These are phyloP conservation scores for Stegostoma tigrinum DNA, from an alignment of 2,113 vertebrate genomes.

Conservation along the genomic window DNA sequence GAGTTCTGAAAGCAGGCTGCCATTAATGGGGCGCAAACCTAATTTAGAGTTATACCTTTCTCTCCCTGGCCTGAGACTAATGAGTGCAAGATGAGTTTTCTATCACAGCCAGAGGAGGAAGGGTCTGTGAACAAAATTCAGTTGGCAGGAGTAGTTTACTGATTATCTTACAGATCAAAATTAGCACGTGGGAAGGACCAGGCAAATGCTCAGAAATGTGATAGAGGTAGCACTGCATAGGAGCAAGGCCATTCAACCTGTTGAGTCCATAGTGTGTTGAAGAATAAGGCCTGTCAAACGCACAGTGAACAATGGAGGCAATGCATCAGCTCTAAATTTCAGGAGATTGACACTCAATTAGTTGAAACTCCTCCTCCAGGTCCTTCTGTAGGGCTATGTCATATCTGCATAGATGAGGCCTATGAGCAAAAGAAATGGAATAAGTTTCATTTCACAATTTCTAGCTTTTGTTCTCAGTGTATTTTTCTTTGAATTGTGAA, in stretches of 20 bases:
- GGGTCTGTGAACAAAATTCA: background rate
- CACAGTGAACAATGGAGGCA: background rate
- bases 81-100: background rate
- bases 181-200: background rate
- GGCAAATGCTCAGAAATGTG: background rate
- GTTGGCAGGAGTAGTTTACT: background rate
- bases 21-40: background rate
- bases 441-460: background rate
- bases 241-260: background rate
- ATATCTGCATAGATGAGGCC: constrained; percentile 72
- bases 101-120: background rate
- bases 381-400: constrained; percentile 78
- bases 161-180: background rate
- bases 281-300: background rate
- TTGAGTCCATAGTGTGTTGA: background rate
- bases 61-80: background rate
- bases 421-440: constrained; percentile 43
- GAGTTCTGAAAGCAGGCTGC: background rate
- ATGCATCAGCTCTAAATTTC: background rate
- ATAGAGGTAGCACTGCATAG: background rate
- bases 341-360: constrained; percentile 59
- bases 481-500: background rate
- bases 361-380: constrained; percentile 60
- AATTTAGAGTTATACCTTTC: background rate
- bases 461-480: background rate